Evolutionary conservation across 2,797 vertebrate species (phyloP).

Genomic region (Acropternis orthonyx): DNA sequence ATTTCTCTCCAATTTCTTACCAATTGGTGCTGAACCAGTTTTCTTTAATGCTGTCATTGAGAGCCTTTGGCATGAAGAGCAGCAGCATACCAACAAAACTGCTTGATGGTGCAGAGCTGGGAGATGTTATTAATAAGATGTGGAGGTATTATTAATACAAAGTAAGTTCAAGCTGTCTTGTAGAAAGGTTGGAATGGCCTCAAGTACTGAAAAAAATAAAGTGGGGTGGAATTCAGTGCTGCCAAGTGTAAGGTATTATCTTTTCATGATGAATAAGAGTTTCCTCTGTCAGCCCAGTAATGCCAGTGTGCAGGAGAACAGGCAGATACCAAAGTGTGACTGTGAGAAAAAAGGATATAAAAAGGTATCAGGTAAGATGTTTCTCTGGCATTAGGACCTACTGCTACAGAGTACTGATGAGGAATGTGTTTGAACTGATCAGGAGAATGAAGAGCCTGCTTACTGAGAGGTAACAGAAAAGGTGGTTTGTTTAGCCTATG

Average conservation of each 20-base stretch:
- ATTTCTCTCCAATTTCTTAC: constrained; percentile 34
- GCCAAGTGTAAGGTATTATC: background rate
- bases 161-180: background rate
- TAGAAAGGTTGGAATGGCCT: background rate
- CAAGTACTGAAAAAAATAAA: constrained; percentile 4
- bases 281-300: background rate
- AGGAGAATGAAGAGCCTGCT: background rate
- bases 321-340: background rate
- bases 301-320: background rate
- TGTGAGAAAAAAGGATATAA: background rate
- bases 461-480: background rate
- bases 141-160: background rate
- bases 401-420: background rate
- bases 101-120: background rate
- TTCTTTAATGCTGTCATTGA: constrained; percentile 1
- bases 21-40: constrained; percentile 5
- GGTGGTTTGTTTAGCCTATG: background rate
- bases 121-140: background rate
- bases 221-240: background rate
- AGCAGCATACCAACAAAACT: background rate
- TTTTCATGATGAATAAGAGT: background rate
- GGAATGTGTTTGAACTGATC: background rate
- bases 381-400: background rate
- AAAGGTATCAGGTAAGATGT: background rate
- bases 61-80: background rate